A percentile compares a stretch with the other conserved stretches of the same genome.
phyloP scores from a whole-genome alignment of 2,113 vertebrate species.

The Geothlypis trichas region DNA sequence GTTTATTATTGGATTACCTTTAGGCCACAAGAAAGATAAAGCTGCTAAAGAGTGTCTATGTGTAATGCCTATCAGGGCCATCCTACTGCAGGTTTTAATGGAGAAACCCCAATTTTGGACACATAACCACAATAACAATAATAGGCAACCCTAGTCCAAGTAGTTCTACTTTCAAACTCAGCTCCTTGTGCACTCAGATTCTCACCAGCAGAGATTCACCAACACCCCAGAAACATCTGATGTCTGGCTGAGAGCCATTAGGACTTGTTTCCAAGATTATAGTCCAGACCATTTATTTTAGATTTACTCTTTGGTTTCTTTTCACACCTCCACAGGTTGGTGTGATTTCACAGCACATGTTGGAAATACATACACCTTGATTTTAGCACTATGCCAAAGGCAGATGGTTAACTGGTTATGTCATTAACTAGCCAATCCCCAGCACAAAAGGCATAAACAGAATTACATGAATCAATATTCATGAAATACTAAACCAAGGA shows the following conservation, averaged over 20 bases:
- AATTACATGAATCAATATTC: background rate
- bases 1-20: background rate
- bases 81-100: background rate
- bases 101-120: background rate
- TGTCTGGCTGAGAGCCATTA: background rate
- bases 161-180: background rate
- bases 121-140: background rate
- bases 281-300: background rate
- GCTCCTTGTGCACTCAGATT: background rate
- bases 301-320: background rate
- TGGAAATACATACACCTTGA: background rate
- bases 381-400: background rate
- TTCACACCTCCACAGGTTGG: background rate
- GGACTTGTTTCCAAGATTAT: background rate
- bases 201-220: background rate
- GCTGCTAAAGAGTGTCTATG: background rate
- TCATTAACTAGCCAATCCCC: background rate
- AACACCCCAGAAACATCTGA: background rate
- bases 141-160: background rate
- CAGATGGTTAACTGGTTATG: background rate
- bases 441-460: background rate
- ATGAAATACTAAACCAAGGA: constrained; percentile 21
- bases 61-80: background rate
- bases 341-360: background rate
- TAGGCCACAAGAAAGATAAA: background rate